Evolutionary conservation across 2,797 vertebrate genomes (phyloP), one percentile per base, ranked within the genome.

Genomic region (Karalla daura): DNA sequence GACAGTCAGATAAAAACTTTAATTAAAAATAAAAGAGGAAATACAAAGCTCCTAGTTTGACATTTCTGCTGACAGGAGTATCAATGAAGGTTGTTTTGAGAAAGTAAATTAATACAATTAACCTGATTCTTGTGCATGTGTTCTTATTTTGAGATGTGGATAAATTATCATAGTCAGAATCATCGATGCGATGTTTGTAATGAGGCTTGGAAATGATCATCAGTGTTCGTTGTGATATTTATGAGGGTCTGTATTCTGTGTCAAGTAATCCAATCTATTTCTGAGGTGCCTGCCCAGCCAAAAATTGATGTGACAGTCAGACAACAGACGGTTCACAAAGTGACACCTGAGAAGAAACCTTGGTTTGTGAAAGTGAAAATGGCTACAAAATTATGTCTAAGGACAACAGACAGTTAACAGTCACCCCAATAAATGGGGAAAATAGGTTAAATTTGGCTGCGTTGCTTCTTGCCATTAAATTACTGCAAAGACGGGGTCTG

Each of bases 351-450:
- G 17, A 0, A 12, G 0, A 8, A 9, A 37, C 47, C 13, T 41
- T 28, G 10, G 15, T 5, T 27, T 37, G 47, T n/a, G 5, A 7
- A 6, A 7, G 25, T 63, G 44, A 41, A 40, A 41, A 47, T 5
- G 11, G 30, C 12, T 35, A 13, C 7, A 51, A 27, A 45, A 40
- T 3, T 2, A 17, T 30, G 8, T 17, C 6, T 63, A 23, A 62
- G 64, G 9, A 35, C 46, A 15, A 36, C 12, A 32, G 49, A 41
- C 63, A 58, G 27, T 66, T 28, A 37, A 59, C 50, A 71, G 45
- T 53, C 56, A 45, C 25, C 21, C 28, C 56, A 59, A 25, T 5
- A 60, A 58, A 62, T 32, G 12, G 41, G 43, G 36, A 21, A 62
- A 61, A 63, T 5, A 1, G 24, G 33, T 5, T 27, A 63, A 58